Base-by-base conservation (phyloP, 2,888 invertebrate genomes). In the Himalopsyche kuldschensis region DNA sequence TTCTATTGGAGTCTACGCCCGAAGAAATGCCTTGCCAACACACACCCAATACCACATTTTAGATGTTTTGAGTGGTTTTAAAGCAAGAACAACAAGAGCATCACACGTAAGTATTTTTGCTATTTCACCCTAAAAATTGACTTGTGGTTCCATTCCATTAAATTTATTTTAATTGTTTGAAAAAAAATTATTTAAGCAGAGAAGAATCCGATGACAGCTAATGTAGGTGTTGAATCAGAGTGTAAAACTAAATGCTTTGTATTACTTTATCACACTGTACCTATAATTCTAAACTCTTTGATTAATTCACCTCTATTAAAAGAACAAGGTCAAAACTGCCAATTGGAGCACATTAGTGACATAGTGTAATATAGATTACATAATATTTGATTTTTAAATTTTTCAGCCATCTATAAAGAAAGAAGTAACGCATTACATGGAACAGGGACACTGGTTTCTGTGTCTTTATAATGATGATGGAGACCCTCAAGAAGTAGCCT, bases 31-130 rank as follows among this genome's bases (percentile, higher is more conserved):
- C 75, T 92, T 98, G 82, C 99, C 99, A 4, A 98, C 99, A 3
- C 97, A 99, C 88, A 98, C 98, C 41, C 97, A 98, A 89, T 98
- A 99, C 90, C 98, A 99, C 90, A 97, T 99, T 88, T 94, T 98
- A 89, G 97, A 98, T 91, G 96, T 98, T 79, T 92, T 98, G 81
- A 97, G 96, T 88, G 97, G 97, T 85, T 97, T 97, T 89, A 97
- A 96, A 90, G 96, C 96, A 48, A 93, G 97, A 88, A 95, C 95
- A 82, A 95, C 95, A 17, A 92, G 97, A 88, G 95, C 96, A 80
- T 96, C 97, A 88, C 96, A 97, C 92, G 96, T 97, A 93, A 96
- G 95, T 94, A 89, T 88, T 83, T 17, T 46, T 77, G 63, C 24
- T 78, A 15, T 84, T 63, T 32, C 47, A 24, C 80, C 27, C 6